A percentile compares a stretch with the other conserved stretches of the same genome.
Conservation (phyloP, 2,888 invertebrate species). For the Brachylomia viminalis region DNA sequence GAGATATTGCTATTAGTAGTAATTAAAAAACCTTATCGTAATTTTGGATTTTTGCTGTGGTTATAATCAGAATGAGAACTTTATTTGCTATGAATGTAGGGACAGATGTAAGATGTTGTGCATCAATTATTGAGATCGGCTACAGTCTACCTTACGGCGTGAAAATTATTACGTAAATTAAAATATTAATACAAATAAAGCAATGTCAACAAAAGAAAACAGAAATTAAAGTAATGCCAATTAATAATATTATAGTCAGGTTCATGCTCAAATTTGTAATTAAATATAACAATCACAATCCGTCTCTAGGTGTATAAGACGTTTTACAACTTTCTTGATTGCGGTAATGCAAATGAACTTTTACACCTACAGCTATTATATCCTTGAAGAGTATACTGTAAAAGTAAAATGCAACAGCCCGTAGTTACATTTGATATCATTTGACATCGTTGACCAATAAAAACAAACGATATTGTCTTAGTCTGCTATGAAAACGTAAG, state of each 20-base stretch:
- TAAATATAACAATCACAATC: too few relatives aligned
- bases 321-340: neutral
- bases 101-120: too few relatives aligned
- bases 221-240: too few relatives aligned
- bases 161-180: too few relatives aligned
- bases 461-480: conserved; percentile 46
- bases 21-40: neutral
- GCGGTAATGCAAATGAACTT: neutral
- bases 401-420: conserved; percentile 40
- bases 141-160: too few relatives aligned
- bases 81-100: too few relatives aligned
- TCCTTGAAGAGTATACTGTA: neutral
- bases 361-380: neutral
- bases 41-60: neutral
- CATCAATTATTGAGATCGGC: too few relatives aligned
- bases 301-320: neutral
- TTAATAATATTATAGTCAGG: too few relatives aligned
- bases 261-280: too few relatives aligned
- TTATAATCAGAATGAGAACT: too few relatives aligned
- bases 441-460: conserved; percentile 42
- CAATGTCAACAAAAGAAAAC: too few relatives aligned
- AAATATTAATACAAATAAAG: too few relatives aligned
- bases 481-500: conserved; percentile 26
- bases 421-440: conserved; percentile 42
- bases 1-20: neutral